Evolutionary conservation across 2,888 invertebrate genomes (phyloP), one percentile per base, ranked within the genome.

Genomic region (Dorcus hopei): DNA sequence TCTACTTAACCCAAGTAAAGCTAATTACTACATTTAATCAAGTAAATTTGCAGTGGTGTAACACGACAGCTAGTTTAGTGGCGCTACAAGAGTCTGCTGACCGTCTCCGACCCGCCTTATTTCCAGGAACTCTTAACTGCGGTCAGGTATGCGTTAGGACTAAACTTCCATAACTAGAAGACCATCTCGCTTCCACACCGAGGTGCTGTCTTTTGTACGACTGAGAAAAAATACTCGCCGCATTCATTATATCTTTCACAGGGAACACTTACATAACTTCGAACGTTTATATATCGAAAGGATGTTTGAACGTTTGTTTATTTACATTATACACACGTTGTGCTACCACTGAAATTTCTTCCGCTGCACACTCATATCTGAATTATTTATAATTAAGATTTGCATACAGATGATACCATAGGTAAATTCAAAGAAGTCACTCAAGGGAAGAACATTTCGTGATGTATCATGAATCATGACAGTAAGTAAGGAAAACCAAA

Each of bases 91-190:
- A 69, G 72, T 71, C 71, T 70, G 68, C 65, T 73, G 72, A 73
- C 72, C 72, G 72, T 73, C 72, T 73, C 72, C 71, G 72, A 73
- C 72, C 72, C 66, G 70, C 66, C 72, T 70, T 69, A 66, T 64
- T 73, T 73, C 72, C 70, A 65, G 68, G 72, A 73, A 73, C 69
- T 71, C 66, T 68, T 68, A 70, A 68, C 67, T 64, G 66, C 66
- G 65, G 67, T 65, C 67, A 68, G 69, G 67, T 70, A 68, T 68
- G 67, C 67, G 65, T 68, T 61, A 66, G 62, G 57, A 62, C 63
- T 61, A 65, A 63, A 61, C 63, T 68, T 68, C 68, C 69, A 64
- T 68, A 70, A 68, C 63, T 64, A 64, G 42, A 49, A 56, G 47
- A 57, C 62, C 61, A 59, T 70, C 69, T 65, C 66, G 62, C 65